Base-by-base conservation (phyloP, 2,888 invertebrate species). In the Drepana falcataria region DNA sequence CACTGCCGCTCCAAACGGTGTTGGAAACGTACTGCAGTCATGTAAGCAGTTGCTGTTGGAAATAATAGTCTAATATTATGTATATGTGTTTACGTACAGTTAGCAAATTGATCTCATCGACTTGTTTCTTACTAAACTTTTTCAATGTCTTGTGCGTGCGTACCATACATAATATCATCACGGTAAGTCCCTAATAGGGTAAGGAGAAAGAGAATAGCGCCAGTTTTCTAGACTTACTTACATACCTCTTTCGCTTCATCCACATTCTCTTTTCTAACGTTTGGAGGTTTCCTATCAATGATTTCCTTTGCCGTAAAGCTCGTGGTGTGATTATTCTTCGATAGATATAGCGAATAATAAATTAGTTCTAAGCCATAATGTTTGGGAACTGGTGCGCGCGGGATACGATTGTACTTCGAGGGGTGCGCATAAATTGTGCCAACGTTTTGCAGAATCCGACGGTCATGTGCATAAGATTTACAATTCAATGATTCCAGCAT, bases 1-100 rank as follows among this genome's bases (percentile, higher is more conserved):
- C 60, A 66, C 53, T 41, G 59, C 53, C 51, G 56, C 40, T 47
- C 2, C 2, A 52, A 57, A 59, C 56, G 52, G 59, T 35, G 35
- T 21, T 21, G 60, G 51, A 55, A 54, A 55, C 9, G 34, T 59
- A 56, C 55, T 55, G 52, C 59, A 51, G 59, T 61, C 65, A 65
- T 58, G 65, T 68, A 72, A 69, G 66, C 71, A 65, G 21, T 21
- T 21, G 21, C 63, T 61, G 53, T 70, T 67, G 68, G 69, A 67
- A 61, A 68, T 63, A 55, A 59, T 64, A 53, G 58, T 21, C 21
- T 21, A 55, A 52, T 35, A 5, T 37, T 37, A 37, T 5, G 37
- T 3, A 4, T 37, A 37, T 37, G 4, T 40, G 4, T 40, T 4
- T 7, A 40, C 40, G 4, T 7, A 40, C 40, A 1, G 40, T 40